Conservation (phyloP, 2,797 vertebrate species). For the Tangara arthus region DNA sequence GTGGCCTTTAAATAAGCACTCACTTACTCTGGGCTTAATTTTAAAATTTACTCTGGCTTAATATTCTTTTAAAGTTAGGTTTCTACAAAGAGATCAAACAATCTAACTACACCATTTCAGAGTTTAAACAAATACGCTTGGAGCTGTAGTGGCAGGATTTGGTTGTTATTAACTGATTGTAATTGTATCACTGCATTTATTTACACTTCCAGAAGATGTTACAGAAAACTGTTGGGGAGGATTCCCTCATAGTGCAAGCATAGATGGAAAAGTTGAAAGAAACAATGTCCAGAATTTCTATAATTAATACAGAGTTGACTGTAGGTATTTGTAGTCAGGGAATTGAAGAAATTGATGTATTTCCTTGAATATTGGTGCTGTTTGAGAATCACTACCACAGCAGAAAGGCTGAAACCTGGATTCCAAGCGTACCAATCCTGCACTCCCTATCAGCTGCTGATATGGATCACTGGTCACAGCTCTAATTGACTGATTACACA, state of each 20-base stretch:
- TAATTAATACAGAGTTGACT: background rate
- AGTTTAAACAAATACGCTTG: background rate
- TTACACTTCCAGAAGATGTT: background rate
- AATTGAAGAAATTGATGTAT: background rate
- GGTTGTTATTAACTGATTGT: background rate
- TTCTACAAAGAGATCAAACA: background rate
- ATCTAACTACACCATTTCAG: background rate
- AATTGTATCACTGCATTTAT: background rate
- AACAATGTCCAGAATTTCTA: background rate
- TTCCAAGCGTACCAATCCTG: background rate
- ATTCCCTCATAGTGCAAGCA: background rate
- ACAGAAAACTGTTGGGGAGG: background rate
- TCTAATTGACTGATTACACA: conserved; percentile 42
- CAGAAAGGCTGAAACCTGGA: background rate
- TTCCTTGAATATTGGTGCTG: background rate
- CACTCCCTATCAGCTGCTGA: background rate
- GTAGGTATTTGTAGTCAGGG: background rate
- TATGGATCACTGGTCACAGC: conserved; percentile 37
- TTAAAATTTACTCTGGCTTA: background rate
- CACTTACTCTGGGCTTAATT: background rate
- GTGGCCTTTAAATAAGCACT: background rate
- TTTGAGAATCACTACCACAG: background rate
- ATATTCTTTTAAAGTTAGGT: background rate
- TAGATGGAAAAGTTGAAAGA: background rate
- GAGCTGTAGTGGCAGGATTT: background rate